Base-by-base conservation (phyloP, 2,888 invertebrate genomes). In the Eledona agricola region DNA sequence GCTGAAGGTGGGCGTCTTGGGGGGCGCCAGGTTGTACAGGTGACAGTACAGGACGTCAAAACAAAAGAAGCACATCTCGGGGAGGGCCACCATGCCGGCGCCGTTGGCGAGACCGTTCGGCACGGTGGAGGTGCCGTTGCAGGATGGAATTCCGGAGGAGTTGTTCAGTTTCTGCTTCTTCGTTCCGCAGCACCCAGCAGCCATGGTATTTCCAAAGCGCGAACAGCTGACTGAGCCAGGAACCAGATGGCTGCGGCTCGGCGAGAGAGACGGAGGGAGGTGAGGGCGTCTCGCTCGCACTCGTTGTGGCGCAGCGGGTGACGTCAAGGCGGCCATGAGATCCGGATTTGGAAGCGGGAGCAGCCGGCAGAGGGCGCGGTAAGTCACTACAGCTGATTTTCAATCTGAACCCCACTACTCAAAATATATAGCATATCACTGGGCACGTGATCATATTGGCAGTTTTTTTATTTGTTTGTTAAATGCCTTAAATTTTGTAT, bases 51-150 rank as follows among this genome's bases (percentile, higher is more conserved):
- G 87, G 68, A 97, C 96, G 81, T 99, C 98, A 83, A 98, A 99
- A 85, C 99, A 99, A 82, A 92, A 98, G 83, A 91, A 93, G 77
- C 96, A 96, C 98, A 99, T 99, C 78, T 97, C 96, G 59, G 90
- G 89, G 76, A 88, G 86, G 65, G 92, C 93, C 64, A 95, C 89
- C 74, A 78, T 76, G 51, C 66, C 89, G 69, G 77, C 71, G n/a
- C 59, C 60, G 52, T 63, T 64, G 51, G 52, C 61, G n/a, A 60
- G 63, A 43, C 70, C 71, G 67, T 81, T 82, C 11, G 64, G 43
- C 51, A 66, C 57, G 74, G 73, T 59, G 77, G 72, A 43, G 22
- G 64, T 49, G 65, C 73, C 72, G 69, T 74, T 74, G 65, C 72
- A 74, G 60, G 73, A 70, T 60, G 72, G 73, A 46, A 71, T 59